Evolutionary conservation across 2,888 invertebrate species (phyloP), one percentile per base, ranked within the genome.

Genomic region (Anoplius nigerrimus): DNA sequence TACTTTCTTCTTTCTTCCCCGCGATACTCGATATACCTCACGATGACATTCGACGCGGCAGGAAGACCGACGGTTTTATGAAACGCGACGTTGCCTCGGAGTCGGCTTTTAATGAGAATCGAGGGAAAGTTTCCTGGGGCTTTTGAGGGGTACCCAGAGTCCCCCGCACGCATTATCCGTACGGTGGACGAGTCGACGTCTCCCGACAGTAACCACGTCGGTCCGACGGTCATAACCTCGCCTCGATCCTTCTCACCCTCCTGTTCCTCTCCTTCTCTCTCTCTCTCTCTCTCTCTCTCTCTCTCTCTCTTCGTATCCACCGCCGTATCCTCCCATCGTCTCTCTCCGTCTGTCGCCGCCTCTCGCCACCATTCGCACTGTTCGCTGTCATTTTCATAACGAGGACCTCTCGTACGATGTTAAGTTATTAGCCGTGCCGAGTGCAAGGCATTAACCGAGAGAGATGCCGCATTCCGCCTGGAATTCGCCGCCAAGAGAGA

Each of bases 361-460:
- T 13, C 48, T 16, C 48, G 18, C 18, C 48, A 16, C 18, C 16
- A 8, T 16, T 18, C 48, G 11, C 52, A 34, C 34, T 34, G 34
- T 34, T 34, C 63, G 59, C 59, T 27, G 66, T 60, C 66, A 65
- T 74, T 70, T 82, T 82, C 81, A 74, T 82, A 78, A 82, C 74
- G 58, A 67, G 62, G 62, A 66, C 61, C 80, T 71, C 70, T 74
- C 69, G 68, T 66, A 71, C 64, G 71, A 70, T 69, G 72, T 79
- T 83, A 81, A 80, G 74, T 83, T 78, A 83, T 82, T 82, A 81
- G 80, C 79, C 67, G 67, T 72, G 72, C 71, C 69, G 71, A 79
- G 75, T 73, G 77, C 79, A 69, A 67, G 52, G 70, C 73, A 72
- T 80, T 71, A 72, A 74, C 66, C 61, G 57, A 64, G 43, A 53